phyloP scores from a whole-genome alignment of 2,113 vertebrate genomes.

The Edolisoma coerulescens region DNA sequence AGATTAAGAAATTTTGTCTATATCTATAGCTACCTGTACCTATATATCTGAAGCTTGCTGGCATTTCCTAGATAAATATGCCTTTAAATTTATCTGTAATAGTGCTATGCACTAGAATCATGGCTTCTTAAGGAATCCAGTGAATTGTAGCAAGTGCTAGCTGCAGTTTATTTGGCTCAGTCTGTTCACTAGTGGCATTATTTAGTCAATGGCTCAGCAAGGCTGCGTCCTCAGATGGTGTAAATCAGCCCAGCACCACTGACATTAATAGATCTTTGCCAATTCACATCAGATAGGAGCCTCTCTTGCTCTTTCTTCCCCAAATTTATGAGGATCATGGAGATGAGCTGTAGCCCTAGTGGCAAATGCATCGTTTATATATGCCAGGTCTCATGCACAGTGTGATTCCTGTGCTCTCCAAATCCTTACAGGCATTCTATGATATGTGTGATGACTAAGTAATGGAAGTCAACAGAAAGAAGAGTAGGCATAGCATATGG shows the following conservation, averaged over 20 bases:
- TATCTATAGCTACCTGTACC: background rate
- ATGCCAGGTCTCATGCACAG: constrained; percentile 26
- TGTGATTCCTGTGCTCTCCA: constrained; percentile 28
- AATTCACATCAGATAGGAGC: background rate
- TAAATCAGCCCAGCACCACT: constrained; percentile 17
- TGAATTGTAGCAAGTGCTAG: background rate
- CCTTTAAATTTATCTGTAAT: background rate
- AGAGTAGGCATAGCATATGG: background rate
- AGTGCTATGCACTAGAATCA: background rate
- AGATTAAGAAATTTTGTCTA: background rate
- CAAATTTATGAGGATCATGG: constrained; percentile 68
- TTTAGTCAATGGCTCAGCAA: background rate
- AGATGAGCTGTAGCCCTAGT: constrained; percentile 51
- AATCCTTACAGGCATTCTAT: constrained; percentile 18
- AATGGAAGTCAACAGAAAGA: background rate
- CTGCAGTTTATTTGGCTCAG: background rate
- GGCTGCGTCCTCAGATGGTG: background rate
- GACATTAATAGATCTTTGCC: background rate
- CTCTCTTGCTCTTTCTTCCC: constrained; percentile 44
- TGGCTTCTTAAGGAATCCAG: background rate
- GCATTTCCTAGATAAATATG: background rate
- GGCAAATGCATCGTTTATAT: constrained; percentile 68
- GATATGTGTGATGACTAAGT: constrained; percentile 32
- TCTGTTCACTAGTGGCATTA: background rate
- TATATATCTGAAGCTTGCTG: background rate